phyloP scores from a whole-genome alignment of 2,888 invertebrate genomes.

The Drosophila putrida region DNA sequence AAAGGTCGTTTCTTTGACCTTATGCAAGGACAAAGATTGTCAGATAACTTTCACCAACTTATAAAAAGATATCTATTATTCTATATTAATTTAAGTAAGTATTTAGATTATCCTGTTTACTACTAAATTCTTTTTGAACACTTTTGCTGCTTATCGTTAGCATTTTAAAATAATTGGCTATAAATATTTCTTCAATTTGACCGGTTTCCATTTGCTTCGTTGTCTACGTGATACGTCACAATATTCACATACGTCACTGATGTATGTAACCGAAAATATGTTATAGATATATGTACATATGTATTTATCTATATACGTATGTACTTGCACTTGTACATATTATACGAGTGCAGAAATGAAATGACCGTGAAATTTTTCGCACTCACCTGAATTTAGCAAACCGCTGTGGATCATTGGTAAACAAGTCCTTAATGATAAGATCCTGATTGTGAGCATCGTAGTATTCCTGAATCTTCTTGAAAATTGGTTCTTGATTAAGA shows the following conservation, averaged over 20 bases:
- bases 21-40: constrained; percentile 69
- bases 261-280: constrained; percentile 10
- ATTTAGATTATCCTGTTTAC: neutral
- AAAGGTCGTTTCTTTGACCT: constrained; percentile 68
- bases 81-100: neutral
- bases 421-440: constrained; percentile 93
- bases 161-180: neutral
- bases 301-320: neutral
- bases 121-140: neutral
- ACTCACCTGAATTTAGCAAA: constrained; percentile 95
- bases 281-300: neutral
- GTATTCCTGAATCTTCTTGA: constrained; percentile 91
- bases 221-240: constrained; percentile 10
- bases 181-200: constrained; percentile 23
- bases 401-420: constrained; percentile 91
- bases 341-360: neutral
- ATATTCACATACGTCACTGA: neutral
- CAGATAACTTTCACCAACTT: constrained; percentile 11
- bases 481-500: constrained; percentile 89
- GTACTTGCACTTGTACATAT: neutral
- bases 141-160: neutral
- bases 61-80: neutral
- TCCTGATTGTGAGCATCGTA: constrained; percentile 90
- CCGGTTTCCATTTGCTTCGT: constrained; percentile 13
- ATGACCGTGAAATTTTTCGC: constrained; percentile 25